phyloP scores from a whole-genome alignment of 1,140 invertebrate species.

The Sesamia nonagrioides region DNA sequence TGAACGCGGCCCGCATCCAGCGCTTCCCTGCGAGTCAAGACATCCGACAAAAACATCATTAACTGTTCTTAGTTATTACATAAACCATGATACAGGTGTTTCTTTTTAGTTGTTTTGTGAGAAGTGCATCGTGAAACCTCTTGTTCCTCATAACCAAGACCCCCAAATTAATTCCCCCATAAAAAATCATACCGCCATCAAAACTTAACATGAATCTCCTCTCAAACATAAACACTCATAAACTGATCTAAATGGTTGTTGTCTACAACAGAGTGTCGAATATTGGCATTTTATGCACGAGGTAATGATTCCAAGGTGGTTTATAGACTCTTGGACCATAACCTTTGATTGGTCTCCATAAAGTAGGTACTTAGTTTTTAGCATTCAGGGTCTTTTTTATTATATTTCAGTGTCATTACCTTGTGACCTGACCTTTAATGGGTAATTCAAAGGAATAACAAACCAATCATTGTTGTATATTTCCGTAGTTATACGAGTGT shows the following conservation, averaged over 20 bases:
- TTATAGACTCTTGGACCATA: slow-evolving; percentile 30
- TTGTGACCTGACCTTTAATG: slow-evolving; percentile 10
- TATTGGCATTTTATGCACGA: slow-evolving; percentile 45
- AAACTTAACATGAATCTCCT: slow-evolving; percentile 13
- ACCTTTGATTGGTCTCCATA: slow-evolving; percentile 40
- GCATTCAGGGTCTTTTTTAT: slow-evolving; percentile 32
- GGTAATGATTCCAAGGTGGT: slow-evolving; percentile 51
- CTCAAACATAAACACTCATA: slow-evolving; percentile 42
- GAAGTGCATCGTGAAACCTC: background rate
- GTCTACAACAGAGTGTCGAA: slow-evolving; percentile 55
- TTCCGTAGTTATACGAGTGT: too few relatives aligned
- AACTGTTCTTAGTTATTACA: too few relatives aligned
- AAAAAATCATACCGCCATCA: slow-evolving; percentile 44
- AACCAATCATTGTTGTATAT: background rate
- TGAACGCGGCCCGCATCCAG: too few relatives aligned
- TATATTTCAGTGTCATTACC: slow-evolving; percentile 5
- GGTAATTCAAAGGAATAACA: background rate
- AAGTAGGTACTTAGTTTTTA: background rate
- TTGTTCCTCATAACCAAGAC: background rate
- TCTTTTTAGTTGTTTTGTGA: too few relatives aligned
- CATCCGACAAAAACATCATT: too few relatives aligned
- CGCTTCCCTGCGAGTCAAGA: too few relatives aligned
- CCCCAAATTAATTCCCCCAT: slow-evolving; percentile 6
- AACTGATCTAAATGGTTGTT: slow-evolving; percentile 54
- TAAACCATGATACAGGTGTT: too few relatives aligned